Evolutionary conservation across 2,888 invertebrate species (phyloP), one percentile per base, ranked within the genome.

Genomic region (Stenichneumon culpator): DNA sequence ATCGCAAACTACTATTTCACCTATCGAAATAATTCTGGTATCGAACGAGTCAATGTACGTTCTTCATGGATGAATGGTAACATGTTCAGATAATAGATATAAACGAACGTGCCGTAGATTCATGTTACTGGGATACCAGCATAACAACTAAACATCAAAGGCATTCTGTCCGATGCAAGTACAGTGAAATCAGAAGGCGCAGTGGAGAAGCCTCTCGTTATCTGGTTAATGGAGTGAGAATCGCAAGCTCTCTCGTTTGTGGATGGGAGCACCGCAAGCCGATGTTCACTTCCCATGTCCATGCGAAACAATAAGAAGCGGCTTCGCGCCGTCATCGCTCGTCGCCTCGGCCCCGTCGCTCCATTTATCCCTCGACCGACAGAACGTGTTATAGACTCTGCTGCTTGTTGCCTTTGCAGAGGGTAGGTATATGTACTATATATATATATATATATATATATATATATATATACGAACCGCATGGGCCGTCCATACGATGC

Each of bases 201-300:
- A 44, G 78, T 16, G 54, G 70, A 63, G 72, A 85, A 72, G 82
- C 70, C 60, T 77, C 82, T 86, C 79, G 84, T 84, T 87, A 87
- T 86, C 84, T 83, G 83, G 65, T 86, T 83, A 87, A 87, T 87
- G 87, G 84, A 87, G 86, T 82, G 83, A 79, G 77, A 86, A 86
- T 86, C 79, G 67, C 47, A 47, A 75, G 36, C 50, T 72, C 52
- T 65, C 73, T 79, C 75, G 73, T 39, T 44, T 39, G 79, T 74
- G 67, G 7, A 78, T 54, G 50, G 32, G 47, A 36, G 92, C 92
- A 90, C 88, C 90, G 85, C 86, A 90, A 90, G 36, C 57, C 86
- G 89, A 91, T 93, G 93, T 87, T 92, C 93, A 89, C 90, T 93
- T 93, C 93, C 93, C 93, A 93, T 92, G 93, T 93, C 93, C 90